Base-by-base conservation (phyloP, 2,888 invertebrate genomes). In the Allygus modestus region DNA sequence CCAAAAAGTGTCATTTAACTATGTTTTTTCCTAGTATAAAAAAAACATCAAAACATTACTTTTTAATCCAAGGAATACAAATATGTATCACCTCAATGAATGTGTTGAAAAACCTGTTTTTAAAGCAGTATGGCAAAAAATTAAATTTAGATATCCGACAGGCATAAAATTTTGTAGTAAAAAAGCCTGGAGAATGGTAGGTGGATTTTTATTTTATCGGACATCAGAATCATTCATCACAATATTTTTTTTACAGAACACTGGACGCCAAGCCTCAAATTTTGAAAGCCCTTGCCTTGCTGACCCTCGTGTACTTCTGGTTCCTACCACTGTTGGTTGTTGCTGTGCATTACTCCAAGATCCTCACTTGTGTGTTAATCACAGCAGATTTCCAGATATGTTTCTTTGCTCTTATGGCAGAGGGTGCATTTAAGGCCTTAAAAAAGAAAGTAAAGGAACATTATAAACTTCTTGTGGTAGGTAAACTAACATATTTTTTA, bases 381-480 rank as follows among this genome's bases (percentile, higher is more conserved):
- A n/a, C 26, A 33, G 23, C 20, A 11, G 79, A 79, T 11, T 4
- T 79, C 5, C 79, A 79, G 37, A 79, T 79, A 58, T 79, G 58
- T 37, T 79, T 79, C 37, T 20, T 79, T 31, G 58, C 58, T 31
- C 46, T 79, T 9, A 31, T 58, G 54, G 28, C 51, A 37, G 79
- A 79, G 17, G 79, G 58, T n/a, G 79, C 79, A 28, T 79, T 79
- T 28, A 79, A 51, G 11, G 58, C 51, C 0, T 23, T 79, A 9
- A 79, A 58, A 51, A 79, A 79, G 58, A 79, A 58, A 79, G 28
- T 79, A 17, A 51, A 79, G 23, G 58, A 79, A 23, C 26, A 79
- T 33, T 79, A 79, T 20, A 79, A 37, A 58, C 37, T 79, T 0
- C 31, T 79, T 28, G 79, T 20, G 46, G 79, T 79, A 23, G 33